These are phyloP conservation scores for Hormaphis cornu DNA, from an alignment of 1,140 invertebrate species.

Conservation along the genomic window DNA sequence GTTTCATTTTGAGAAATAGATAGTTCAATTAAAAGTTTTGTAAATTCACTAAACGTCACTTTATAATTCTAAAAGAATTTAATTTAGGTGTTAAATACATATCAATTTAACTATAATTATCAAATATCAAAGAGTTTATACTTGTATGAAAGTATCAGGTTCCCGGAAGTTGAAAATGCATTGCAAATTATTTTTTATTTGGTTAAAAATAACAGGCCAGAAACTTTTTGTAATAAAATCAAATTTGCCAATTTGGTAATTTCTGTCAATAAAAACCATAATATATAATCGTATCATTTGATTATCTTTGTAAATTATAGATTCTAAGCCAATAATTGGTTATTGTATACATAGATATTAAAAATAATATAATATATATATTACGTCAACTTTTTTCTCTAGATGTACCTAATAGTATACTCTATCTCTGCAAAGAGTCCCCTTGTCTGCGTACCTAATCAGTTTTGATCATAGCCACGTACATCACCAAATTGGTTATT, in stretches of 20 bases:
- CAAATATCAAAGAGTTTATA: neutral
- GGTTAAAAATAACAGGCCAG: constrained; percentile 13
- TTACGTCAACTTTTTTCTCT: too few species aligned
- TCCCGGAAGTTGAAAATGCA: constrained; percentile 12
- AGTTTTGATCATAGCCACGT: too few species aligned
- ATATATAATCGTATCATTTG: too few species aligned
- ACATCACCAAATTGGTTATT: too few species aligned
- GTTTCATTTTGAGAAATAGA: constrained; percentile 7
- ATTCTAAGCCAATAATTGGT: too few species aligned
- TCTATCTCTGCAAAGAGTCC: too few species aligned
- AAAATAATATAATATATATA: too few species aligned
- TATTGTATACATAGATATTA: too few species aligned
- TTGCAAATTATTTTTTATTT: constrained; percentile 15
- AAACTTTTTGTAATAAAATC: constrained; percentile 13
- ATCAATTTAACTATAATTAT: neutral
- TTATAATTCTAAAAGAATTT: constrained; percentile 16
- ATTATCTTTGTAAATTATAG: too few species aligned
- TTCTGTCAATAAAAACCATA: neutral
- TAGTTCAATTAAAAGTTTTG: neutral
- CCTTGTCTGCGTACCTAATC: too few species aligned
- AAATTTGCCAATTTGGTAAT: neutral
- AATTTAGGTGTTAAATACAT: neutral
- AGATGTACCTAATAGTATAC: too few species aligned
- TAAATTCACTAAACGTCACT: constrained; percentile 21
- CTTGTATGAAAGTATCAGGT: constrained; percentile 14